Conservation (phyloP, 2,113 vertebrate genomes). For the Perca schrenkii region DNA sequence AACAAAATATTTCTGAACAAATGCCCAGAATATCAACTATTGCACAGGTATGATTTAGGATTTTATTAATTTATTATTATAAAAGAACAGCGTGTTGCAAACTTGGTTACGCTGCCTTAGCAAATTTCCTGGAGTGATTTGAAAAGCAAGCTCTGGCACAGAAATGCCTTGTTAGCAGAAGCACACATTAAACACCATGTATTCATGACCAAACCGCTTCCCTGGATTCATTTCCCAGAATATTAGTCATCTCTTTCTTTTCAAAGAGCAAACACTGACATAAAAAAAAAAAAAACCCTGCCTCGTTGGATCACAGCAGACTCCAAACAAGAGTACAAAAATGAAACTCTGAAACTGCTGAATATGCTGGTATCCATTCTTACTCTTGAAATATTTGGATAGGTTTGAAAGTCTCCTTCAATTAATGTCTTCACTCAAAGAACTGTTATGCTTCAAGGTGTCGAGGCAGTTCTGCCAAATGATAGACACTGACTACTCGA, state of each 20-base stretch:
- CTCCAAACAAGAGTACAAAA: neutral
- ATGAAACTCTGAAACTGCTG: neutral
- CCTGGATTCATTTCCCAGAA: neutral
- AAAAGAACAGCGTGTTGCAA: constrained; percentile 3
- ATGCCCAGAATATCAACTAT: neutral
- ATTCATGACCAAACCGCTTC: neutral
- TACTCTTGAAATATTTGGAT: neutral
- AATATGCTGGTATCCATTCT: neutral
- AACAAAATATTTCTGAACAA: constrained; percentile 27
- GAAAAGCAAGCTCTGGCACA: constrained; percentile 11
- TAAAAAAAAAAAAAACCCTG: neutral
- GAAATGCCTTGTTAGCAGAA: neutral
- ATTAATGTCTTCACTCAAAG: neutral
- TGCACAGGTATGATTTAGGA: neutral
- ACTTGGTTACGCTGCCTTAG: neutral
- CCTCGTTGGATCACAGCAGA: neutral
- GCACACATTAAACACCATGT: neutral
- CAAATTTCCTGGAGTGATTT: constrained; percentile 21
- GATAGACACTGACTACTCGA: neutral
- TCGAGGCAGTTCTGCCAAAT: constrained; percentile 17
- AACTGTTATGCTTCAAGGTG: neutral
- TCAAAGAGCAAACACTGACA: neutral
- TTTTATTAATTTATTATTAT: neutral
- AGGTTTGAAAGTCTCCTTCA: neutral
- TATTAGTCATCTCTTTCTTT: neutral